phyloP scores from a whole-genome alignment of 2,888 invertebrate genomes.

The Papilio gigon region DNA sequence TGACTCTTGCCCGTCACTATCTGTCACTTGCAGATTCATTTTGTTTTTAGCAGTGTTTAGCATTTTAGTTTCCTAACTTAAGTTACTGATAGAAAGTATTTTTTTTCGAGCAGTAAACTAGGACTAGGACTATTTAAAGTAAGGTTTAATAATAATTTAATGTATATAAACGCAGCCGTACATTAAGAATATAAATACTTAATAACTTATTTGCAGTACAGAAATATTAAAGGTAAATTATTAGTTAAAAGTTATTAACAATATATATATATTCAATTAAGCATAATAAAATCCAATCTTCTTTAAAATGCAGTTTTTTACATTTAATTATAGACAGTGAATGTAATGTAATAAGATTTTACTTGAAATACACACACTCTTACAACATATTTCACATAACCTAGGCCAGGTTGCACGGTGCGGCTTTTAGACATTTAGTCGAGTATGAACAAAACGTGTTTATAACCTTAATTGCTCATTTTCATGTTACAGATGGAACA shows the following conservation, averaged over 20 bases:
- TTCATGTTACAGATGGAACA: slow-evolving; percentile 51
- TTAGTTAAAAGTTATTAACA: background rate
- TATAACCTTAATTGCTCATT: no score
- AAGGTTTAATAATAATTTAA: background rate
- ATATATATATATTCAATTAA: background rate
- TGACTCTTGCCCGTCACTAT: background rate
- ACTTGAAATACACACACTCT: background rate
- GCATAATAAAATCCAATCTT: background rate
- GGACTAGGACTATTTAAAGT: background rate
- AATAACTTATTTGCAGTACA: background rate
- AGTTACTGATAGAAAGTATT: background rate
- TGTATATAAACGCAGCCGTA: background rate
- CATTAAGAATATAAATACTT: background rate
- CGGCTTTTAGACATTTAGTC: no score
- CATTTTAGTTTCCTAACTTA: background rate
- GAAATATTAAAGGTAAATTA: background rate
- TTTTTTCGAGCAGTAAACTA: background rate
- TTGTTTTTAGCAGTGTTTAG: background rate
- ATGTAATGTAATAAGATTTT: background rate
- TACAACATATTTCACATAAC: background rate
- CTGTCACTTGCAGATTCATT: background rate
- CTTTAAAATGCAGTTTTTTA: background rate
- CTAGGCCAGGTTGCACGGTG: no score
- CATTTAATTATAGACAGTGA: background rate
- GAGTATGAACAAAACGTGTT: no score